A percentile compares a stretch with the other conserved stretches of the same genome.
These are phyloP conservation scores for Conopomorpha cramerella DNA, from an alignment of 1,140 invertebrate species.

Conservation along the genomic window DNA sequence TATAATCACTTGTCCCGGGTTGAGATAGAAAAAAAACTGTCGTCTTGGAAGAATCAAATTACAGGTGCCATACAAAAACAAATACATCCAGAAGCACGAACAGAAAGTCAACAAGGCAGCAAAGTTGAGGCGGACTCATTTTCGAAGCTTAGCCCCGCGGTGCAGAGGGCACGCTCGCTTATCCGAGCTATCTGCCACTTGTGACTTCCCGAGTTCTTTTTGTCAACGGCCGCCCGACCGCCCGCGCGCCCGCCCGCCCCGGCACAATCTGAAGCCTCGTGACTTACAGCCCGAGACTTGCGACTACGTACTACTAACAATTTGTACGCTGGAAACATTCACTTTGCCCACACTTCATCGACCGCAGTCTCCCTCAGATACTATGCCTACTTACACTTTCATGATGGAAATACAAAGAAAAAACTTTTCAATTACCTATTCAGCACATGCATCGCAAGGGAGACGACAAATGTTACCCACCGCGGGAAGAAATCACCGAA, in stretches of 20 bases:
- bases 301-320: slow-evolving; percentile 14
- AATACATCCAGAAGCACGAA: too few species aligned
- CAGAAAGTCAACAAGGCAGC: too few species aligned
- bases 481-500: slow-evolving; percentile 56
- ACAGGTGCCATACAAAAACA: too few species aligned
- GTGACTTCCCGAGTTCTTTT: slow-evolving; percentile 17
- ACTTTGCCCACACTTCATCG: too few species aligned
- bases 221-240: slow-evolving; percentile 6
- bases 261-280: too few species aligned
- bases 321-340: too few species aligned
- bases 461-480: slow-evolving; percentile 43
- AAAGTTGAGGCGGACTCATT: slow-evolving; percentile 4
- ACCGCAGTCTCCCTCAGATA: too few species aligned
- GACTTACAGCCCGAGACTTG: slow-evolving; percentile 24
- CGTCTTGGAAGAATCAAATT: too few species aligned
- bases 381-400: too few species aligned
- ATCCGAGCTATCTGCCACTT: slow-evolving; percentile 23
- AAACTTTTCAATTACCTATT: slow-evolving; percentile 50
- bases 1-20: too few species aligned
- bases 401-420: too few species aligned
- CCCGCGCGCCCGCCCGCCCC: slow-evolving; percentile 1
- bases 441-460: slow-evolving; percentile 30
- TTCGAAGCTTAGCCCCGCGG: slow-evolving; percentile 11
- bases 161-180: slow-evolving; percentile 16
- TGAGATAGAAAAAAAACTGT: too few species aligned